Evolutionary conservation across 2,797 vertebrate species (phyloP), one percentile per base, ranked within the genome.

Genomic region (Dryobates pubescens): DNA sequence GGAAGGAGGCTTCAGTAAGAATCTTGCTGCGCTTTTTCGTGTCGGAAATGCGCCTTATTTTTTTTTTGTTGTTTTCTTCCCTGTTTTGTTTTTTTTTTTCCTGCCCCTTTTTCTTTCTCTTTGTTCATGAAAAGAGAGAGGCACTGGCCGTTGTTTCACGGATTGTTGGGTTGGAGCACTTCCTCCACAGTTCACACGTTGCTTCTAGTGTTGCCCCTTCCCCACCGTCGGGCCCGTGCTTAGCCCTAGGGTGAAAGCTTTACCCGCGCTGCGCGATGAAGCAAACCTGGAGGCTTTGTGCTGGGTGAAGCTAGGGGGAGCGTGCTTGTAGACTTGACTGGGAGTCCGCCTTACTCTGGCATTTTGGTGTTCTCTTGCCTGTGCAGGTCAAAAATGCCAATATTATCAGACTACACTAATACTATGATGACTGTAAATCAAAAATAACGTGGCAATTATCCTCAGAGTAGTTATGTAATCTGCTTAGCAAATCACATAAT

Each of bases 221-320:
- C 8, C n/a, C 45, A 14, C 3, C 6, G 2, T 0, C 5, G 30
- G 13, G 51, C 32, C 65, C 26, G 2, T 5, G 20, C 3, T 51
- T 51, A 51, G 49, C 22, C 49, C 23, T 51, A 12, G 26, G 62
- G 61, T 63, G 24, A 38, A 41, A 38, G 17, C 7, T 67, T 49
- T 24, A 45, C 47, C 16, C 7, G 23, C 22, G 23, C 19, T 3
- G 30, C 15, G 9, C 6, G 59, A 20, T 7, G 1, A 26, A 10
- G 23, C 22, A 2, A 10, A 5, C 26, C 23, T 8, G 43, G 45
- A 29, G 2, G 3, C 29, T 53, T 29, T 4, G 23, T 10, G 36
- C 13, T 8, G 6, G 4, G 0, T 7, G 53, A 10, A 8, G 12
- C 0, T 15, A 32, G 8, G 27, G 8, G 27, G 5, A 9, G 13